These are phyloP conservation scores for Cylloceria caligata DNA, from an alignment of 2,888 invertebrate genomes.

Conservation along the genomic window DNA sequence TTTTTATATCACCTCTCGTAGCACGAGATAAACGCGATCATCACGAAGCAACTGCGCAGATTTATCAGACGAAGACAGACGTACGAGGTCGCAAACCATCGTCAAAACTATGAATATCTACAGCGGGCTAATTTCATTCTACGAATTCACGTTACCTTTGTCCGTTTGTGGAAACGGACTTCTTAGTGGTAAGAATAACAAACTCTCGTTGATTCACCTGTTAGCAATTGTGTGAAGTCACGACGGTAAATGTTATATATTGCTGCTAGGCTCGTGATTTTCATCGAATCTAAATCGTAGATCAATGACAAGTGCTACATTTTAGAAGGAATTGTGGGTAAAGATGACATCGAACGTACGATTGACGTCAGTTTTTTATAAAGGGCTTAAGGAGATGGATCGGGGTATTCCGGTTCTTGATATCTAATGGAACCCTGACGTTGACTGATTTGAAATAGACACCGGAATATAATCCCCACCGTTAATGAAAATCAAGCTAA, in stretches of 20 bases:
- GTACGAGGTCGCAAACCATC: slow-evolving; percentile 43
- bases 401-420: neutral
- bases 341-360: slow-evolving; percentile 43
- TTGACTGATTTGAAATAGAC: slow-evolving; percentile 24
- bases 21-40: slow-evolving; percentile 15
- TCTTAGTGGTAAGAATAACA: slow-evolving; percentile 30
- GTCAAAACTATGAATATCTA: slow-evolving; percentile 43
- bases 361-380: slow-evolving; percentile 8
- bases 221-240: neutral
- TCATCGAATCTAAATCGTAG: slow-evolving; percentile 33
- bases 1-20: neutral
- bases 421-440: slow-evolving; percentile 34
- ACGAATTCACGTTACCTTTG: slow-evolving; percentile 38
- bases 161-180: too few species aligned
- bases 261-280: slow-evolving; percentile 1
- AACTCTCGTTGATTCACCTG: neutral
- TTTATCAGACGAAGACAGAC: slow-evolving; percentile 52
- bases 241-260: neutral
- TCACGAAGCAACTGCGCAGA: slow-evolving; percentile 41
- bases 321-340: too few species aligned
- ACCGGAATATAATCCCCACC: slow-evolving; percentile 14
- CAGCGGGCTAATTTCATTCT: slow-evolving; percentile 40
- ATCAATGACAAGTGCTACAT: slow-evolving; percentile 43
- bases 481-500: slow-evolving; percentile 15
- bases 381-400: slow-evolving; percentile 21